Evolutionary conservation across 2,113 vertebrate species (phyloP).

Genomic region (Ptilorrhoa leucosticta): DNA sequence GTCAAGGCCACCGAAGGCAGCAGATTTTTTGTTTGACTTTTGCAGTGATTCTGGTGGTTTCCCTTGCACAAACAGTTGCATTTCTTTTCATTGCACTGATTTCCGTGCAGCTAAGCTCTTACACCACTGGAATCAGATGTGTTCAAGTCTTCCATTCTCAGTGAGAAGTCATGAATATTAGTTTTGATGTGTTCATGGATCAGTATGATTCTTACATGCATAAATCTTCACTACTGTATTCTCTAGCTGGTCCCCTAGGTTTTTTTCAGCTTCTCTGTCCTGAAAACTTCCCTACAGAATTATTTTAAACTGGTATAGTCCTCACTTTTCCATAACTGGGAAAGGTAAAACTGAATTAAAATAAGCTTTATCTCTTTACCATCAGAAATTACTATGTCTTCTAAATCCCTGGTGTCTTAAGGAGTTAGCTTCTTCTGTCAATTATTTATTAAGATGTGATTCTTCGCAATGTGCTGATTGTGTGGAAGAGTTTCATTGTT

Average conservation of each 20-base stretch:
- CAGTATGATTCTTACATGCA: accelerated
- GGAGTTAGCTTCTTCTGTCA: neutral
- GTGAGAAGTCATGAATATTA: neutral
- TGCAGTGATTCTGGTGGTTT: neutral
- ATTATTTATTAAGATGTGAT: neutral
- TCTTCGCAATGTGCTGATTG: neutral
- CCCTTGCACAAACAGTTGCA: neutral
- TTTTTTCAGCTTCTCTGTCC: neutral
- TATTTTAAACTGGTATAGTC: neutral
- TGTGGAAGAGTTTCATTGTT: neutral
- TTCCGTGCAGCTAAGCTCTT: neutral
- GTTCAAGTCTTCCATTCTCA: neutral
- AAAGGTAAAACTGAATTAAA: neutral
- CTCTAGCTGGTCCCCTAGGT: neutral
- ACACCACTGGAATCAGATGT: neutral
- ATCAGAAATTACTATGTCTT: neutral
- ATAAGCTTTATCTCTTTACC: neutral
- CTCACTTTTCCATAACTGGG: neutral
- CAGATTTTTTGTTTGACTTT: neutral
- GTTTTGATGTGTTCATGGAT: neutral
- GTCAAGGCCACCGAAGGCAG: neutral
- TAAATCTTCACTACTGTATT: neutral
- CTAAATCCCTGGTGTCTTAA: neutral
- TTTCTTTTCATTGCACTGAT: neutral
- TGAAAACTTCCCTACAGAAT: neutral